These are phyloP conservation scores for Indicator indicator DNA, from an alignment of 2,113 vertebrate genomes.

Conservation along the genomic window DNA sequence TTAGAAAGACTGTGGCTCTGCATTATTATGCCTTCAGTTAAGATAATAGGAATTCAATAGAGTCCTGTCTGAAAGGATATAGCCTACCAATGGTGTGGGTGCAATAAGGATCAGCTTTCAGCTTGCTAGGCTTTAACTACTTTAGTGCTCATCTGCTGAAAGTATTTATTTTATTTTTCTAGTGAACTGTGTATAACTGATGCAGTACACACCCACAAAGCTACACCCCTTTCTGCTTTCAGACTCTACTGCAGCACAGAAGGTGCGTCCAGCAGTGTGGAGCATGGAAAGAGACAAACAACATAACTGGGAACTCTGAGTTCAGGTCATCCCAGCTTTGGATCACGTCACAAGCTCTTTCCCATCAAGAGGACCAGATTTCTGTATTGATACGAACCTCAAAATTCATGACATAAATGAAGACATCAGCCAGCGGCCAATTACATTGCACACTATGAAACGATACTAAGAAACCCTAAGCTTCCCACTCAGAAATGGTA, in stretches of 20 bases:
- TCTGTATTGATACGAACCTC: not conserved
- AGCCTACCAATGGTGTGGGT: not conserved
- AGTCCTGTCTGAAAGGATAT: not conserved
- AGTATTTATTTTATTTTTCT: not conserved
- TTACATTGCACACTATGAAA: not conserved
- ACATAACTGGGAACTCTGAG: not conserved
- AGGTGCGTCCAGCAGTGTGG: not conserved
- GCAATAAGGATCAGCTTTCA: not conserved
- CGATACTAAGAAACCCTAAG: not conserved
- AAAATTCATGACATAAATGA: slow-evolving; percentile 15
- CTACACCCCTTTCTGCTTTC: not conserved
- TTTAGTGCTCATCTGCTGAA: not conserved
- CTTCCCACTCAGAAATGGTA: slow-evolving; percentile 10
- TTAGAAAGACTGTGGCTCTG: not conserved
- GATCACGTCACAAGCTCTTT: not conserved
- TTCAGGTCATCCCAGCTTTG: not conserved
- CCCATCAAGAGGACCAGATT: not conserved
- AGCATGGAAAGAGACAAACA: fast-evolving
- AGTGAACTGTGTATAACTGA: not conserved
- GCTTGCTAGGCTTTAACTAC: slow-evolving; percentile 16
- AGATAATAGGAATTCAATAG: slow-evolving; percentile 26
- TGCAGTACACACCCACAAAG: not conserved
- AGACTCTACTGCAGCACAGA: not conserved
- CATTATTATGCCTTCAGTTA: slow-evolving; percentile 7
- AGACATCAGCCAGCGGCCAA: not conserved